Base-by-base conservation (phyloP, 1,140 invertebrate genomes). In the Camponotus vicinus region DNA sequence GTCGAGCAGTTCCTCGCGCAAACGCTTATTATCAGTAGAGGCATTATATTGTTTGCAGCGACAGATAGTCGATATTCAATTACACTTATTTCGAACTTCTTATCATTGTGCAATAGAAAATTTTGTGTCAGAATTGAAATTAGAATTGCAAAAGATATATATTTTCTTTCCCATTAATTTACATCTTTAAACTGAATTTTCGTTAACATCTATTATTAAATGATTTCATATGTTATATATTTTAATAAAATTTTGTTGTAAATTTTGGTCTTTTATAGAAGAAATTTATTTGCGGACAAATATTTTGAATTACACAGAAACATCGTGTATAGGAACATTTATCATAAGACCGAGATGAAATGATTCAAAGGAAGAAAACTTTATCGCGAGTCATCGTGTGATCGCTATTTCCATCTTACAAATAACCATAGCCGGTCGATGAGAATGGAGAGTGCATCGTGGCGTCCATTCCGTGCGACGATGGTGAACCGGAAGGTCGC, bases 401-500 rank as follows among this genome's bases (percentile, higher is more conserved):
- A 82, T 71, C 67, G 37, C 79, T 7, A 59, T 61, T 73, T 83
- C n/a, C 79, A 83, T 83, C 69, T 83, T 40, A 66, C 32, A 85
- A 79, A 52, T 37, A 67, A 40, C 32, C 37, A 5, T 42, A 21
- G 63, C 5, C 9, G 15, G 78, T 82, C 37, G 79, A 73, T 61
- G 79, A 78, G 66, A 86, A 89, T 89, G 78, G 77, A 64, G 82
- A 69, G 55, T 83, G 67, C 79, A 83, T 42, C 64, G n/a, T 34
- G 67, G 61, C 67, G 59, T 89, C 89, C 88, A 89, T 90, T 82
- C 32, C 40, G 37, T 70, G 83, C 63, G 76, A 85, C 80, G 88
- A 90, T 89, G 89, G 90, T 86, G 85, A 91, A 90, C 89, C 90
- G 87, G 89, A 88, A 90, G 88, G 89, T 66, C 86, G 79, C 57